phyloP scores from a whole-genome alignment of 2,113 vertebrate genomes.

The Tautogolabrus adspersus region DNA sequence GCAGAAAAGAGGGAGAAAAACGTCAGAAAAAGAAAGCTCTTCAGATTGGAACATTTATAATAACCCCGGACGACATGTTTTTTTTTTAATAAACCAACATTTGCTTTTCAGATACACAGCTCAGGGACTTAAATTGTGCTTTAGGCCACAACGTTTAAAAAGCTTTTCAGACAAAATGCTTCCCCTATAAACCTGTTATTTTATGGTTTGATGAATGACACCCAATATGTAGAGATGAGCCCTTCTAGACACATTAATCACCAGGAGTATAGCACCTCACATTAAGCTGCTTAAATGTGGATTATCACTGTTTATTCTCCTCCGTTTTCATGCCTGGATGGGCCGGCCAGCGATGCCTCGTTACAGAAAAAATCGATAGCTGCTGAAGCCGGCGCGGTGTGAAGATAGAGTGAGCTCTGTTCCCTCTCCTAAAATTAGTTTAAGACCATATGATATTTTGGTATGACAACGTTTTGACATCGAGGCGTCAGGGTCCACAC shows the following conservation, averaged over 20 bases:
- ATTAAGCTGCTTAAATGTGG: slow-evolving; percentile 79
- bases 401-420: slow-evolving; percentile 56
- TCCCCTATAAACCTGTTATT: slow-evolving; percentile 57
- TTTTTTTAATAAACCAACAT: slow-evolving; percentile 43
- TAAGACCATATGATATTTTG: slow-evolving; percentile 42
- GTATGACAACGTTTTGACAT: slow-evolving; percentile 26
- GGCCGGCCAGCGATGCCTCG: slow-evolving; percentile 58
- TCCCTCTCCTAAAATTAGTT: slow-evolving; percentile 29
- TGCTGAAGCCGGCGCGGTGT: slow-evolving; percentile 32
- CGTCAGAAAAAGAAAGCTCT: background rate
- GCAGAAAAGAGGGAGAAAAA: background rate
- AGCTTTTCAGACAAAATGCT: slow-evolving; percentile 50
- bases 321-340: slow-evolving; percentile 69
- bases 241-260: slow-evolving; percentile 74
- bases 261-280: slow-evolving; percentile 76
- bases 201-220: slow-evolving; percentile 71
- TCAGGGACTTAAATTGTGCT: slow-evolving; percentile 34
- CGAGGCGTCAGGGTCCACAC: slow-evolving; percentile 8
- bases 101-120: slow-evolving; percentile 34
- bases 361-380: slow-evolving; percentile 67
- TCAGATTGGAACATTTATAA: slow-evolving; percentile 20
- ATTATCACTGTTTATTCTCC: slow-evolving; percentile 79
- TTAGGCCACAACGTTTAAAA: slow-evolving; percentile 42
- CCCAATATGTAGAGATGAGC: slow-evolving; percentile 70
- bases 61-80: slow-evolving; percentile 30